Conservation (phyloP, 2,888 invertebrate genomes). For the Nomada hirtipes region DNA sequence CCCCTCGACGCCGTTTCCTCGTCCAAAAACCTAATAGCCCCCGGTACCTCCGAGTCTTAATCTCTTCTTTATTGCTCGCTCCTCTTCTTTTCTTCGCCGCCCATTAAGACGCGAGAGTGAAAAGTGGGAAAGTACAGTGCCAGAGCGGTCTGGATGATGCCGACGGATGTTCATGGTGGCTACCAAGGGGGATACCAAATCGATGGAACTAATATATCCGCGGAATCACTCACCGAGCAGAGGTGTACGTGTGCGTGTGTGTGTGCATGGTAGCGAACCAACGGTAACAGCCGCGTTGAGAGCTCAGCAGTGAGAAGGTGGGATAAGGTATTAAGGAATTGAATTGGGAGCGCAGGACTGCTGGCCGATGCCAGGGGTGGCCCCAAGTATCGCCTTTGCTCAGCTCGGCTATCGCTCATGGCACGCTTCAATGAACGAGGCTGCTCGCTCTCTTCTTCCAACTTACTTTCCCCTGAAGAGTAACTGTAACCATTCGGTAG, state of each 20-base stretch:
- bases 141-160: conserved; percentile 26
- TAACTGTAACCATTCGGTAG: conserved; percentile 44
- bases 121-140: conserved; percentile 5
- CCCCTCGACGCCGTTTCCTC: conserved; percentile 3
- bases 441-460: conserved; percentile 50
- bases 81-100: conserved; percentile 57
- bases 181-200: conserved; percentile 66
- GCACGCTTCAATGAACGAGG: conserved; percentile 75
- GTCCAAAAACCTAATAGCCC: conserved; percentile 68
- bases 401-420: conserved; percentile 76
- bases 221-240: conserved; percentile 72
- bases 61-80: conserved; percentile 67
- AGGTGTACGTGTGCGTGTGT: conserved; percentile 39
- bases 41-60: conserved; percentile 63
- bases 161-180: conserved; percentile 56
- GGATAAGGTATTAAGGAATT: conserved; percentile 76
- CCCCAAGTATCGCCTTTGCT: conserved; percentile 63
- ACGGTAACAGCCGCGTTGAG: conserved; percentile 66
- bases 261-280: conserved; percentile 29
- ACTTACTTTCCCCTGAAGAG: conserved; percentile 40
- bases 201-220: conserved; percentile 79
- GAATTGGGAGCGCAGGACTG: conserved; percentile 69
- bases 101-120: conserved; percentile 59
- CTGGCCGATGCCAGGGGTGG: conserved; percentile 49
- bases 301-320: conserved; percentile 41